phyloP scores from a whole-genome alignment of 2,888 invertebrate genomes.

The Stramonita haemastoma region DNA sequence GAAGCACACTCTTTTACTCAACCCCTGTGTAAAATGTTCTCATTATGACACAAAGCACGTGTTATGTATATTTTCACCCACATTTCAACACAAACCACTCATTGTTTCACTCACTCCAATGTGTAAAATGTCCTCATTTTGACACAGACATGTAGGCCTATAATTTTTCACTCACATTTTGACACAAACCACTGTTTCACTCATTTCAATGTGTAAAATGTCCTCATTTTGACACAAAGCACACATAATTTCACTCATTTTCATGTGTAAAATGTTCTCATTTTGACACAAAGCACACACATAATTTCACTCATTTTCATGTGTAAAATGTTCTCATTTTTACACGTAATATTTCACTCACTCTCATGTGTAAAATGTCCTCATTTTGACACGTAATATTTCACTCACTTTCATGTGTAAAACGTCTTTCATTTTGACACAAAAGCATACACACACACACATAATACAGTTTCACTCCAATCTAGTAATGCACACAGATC shows the following conservation, averaged over 20 bases:
- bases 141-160: background rate
- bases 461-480: too few species aligned
- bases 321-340: slow-evolving; percentile 21
- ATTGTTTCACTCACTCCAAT: background rate
- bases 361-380: slow-evolving; percentile 21
- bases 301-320: background rate
- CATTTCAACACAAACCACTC: background rate
- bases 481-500: too few species aligned
- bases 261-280: background rate
- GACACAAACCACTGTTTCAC: background rate
- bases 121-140: background rate
- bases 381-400: slow-evolving; percentile 6
- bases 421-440: too few species aligned
- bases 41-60: background rate
- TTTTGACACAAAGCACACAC: background rate
- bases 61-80: background rate
- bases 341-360: background rate
- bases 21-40: background rate
- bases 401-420: too few species aligned
- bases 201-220: background rate
- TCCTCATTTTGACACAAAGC: background rate
- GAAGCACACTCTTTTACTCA: background rate
- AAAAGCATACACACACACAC: too few species aligned
- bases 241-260: background rate
- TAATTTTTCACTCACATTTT: background rate